Percentiles rank a stretch among this genome's conserved stretches.
phyloP scores from a whole-genome alignment of 2,113 vertebrate species.

The Semnornis frantzii region DNA sequence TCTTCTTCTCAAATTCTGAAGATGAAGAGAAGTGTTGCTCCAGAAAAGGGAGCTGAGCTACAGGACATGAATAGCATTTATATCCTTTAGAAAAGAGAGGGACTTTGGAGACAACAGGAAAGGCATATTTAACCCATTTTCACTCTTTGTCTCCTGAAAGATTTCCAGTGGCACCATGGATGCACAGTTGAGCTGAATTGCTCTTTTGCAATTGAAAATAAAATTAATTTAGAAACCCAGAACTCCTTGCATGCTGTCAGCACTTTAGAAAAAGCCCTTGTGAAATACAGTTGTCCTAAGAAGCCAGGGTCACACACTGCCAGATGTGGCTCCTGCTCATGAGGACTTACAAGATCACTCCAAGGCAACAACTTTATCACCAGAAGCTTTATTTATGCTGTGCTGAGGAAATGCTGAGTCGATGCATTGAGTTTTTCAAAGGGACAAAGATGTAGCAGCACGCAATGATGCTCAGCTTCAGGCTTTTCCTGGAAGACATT shows the following conservation, averaged over 20 bases:
- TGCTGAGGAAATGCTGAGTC: not conserved
- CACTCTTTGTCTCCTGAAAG: not conserved
- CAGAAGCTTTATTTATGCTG: not conserved
- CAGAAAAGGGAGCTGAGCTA: not conserved
- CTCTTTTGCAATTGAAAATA: not conserved
- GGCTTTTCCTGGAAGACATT: not conserved
- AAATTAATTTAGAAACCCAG: no score
- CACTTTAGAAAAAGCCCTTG: not conserved
- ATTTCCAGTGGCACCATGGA: not conserved
- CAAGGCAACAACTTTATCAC: not conserved
- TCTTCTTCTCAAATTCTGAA: not conserved
- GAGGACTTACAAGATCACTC: not conserved
- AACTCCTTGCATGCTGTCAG: not conserved
- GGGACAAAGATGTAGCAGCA: not conserved
- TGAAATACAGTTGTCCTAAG: not conserved
- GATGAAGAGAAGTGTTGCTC: not conserved
- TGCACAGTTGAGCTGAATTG: not conserved
- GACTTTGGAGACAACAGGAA: not conserved
- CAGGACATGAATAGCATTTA: not conserved
- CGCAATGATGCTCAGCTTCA: not conserved
- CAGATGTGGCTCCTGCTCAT: not conserved
- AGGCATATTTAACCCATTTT: not conserved
- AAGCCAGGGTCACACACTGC: not conserved
- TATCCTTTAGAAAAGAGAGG: not conserved
- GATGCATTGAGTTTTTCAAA: not conserved